These are phyloP conservation scores for Somateria mollissima DNA, from an alignment of 2,797 vertebrate genomes.

Conservation along the genomic window DNA sequence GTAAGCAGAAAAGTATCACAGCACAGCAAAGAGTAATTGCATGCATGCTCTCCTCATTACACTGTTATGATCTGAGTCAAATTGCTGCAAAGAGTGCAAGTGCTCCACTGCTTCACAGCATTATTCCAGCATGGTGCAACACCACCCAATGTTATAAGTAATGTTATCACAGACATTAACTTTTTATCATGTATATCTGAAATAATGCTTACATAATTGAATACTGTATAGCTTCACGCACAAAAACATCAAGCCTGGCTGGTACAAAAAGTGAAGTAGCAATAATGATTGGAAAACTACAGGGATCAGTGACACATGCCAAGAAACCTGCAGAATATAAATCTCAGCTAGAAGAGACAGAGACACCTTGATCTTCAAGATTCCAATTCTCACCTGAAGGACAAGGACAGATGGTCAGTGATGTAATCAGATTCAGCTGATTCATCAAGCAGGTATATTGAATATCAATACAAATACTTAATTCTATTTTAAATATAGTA, in stretches of 20 bases:
- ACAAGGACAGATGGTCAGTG: not conserved
- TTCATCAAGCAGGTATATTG: not conserved
- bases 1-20: not conserved
- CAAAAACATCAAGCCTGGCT: not conserved
- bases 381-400: not conserved
- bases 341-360: not conserved
- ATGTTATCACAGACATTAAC: not conserved
- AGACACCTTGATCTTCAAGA: not conserved
- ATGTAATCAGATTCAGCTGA: not conserved
- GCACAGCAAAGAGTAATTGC: not conserved
- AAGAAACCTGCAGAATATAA: rapidly evolving
- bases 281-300: not conserved
- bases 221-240: rapidly evolving
- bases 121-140: rapidly evolving
- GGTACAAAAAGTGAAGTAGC: not conserved
- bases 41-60: rapidly evolving
- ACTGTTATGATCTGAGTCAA: rapidly evolving
- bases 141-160: not conserved
- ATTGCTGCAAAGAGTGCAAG: not conserved
- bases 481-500: not conserved
- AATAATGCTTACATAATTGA: not conserved
- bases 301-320: rapidly evolving
- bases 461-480: not conserved
- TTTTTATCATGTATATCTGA: not conserved
- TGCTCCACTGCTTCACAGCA: rapidly evolving